Percentiles rank a stretch among this genome's conserved stretches.
Evolutionary conservation across 2,888 invertebrate genomes (phyloP).

Genomic region (Tetragonula carbonaria): DNA sequence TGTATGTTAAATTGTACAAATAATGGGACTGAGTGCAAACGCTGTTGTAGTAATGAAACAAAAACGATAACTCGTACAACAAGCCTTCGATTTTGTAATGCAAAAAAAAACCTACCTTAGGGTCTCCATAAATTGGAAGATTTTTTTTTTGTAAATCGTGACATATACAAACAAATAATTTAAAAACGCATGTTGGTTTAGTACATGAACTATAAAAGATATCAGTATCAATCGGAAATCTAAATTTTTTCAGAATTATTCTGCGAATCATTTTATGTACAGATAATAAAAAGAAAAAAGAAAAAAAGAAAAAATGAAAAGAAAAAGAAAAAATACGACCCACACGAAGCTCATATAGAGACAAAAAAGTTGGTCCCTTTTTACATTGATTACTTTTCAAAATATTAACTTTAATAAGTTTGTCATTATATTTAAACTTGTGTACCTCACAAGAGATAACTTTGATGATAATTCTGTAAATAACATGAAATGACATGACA

Average conservation of each 20-base stretch:
- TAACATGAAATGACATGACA: constrained; percentile 61
- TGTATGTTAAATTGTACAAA: constrained; percentile 31
- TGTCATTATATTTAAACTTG: constrained; percentile 38
- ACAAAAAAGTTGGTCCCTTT: constrained; percentile 68
- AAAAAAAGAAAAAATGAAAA: background rate
- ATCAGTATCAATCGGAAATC: constrained; percentile 31
- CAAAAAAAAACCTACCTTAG: constrained; percentile 71
- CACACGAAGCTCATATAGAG: constrained; percentile 47
- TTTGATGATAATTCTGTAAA: constrained; percentile 45
- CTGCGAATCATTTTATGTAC: constrained; percentile 6
- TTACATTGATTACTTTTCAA: constrained; percentile 50
- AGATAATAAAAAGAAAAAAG: constrained; percentile 2
- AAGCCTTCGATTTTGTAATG: constrained; percentile 59
- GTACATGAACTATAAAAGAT: constrained; percentile 37
- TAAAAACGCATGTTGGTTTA: constrained; percentile 46
- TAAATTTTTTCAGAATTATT: constrained; percentile 18
- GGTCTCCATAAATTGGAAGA: constrained; percentile 50
- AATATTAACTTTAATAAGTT: constrained; percentile 36
- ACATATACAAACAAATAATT: constrained; percentile 23
- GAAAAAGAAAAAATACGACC: constrained; percentile 14
- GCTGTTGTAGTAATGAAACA: constrained; percentile 51
- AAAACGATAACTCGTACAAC: constrained; percentile 56
- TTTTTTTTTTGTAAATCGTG: constrained; percentile 26
- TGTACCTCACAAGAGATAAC: constrained; percentile 44
- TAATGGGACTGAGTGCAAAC: constrained; percentile 48